Conservation (phyloP, 2,888 invertebrate genomes). For the Salpingus planirostris region DNA sequence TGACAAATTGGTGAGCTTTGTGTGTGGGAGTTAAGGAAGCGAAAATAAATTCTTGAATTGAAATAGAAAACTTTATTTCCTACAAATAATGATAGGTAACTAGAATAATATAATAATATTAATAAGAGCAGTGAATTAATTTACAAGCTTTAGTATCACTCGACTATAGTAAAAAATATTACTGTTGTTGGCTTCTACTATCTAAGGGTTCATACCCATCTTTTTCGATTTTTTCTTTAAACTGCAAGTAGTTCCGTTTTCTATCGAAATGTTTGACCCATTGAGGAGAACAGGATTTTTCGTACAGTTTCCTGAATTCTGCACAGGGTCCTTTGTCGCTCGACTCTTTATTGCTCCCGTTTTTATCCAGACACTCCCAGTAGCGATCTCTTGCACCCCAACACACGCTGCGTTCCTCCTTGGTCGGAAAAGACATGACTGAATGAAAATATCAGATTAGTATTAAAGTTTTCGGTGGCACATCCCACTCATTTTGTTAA, state of each 20-base stretch:
- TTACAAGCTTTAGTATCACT: not conserved
- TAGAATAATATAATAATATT: constrained; percentile 2
- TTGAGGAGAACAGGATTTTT: constrained; percentile 67
- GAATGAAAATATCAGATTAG: constrained; percentile 3
- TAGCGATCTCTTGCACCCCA: constrained; percentile 80
- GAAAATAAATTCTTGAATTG: no score
- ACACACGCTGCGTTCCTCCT: constrained; percentile 69
- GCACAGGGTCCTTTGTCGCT: constrained; percentile 48
- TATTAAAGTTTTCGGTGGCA: not conserved
- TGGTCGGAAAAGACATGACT: constrained; percentile 72
- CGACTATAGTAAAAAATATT: not conserved
- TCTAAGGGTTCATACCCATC: constrained; percentile 77
- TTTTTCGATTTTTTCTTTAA: constrained; percentile 78
- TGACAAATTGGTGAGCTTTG: no score
- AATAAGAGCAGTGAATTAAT: constrained; percentile 3
- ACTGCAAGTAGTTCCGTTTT: constrained; percentile 77
- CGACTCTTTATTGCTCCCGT: constrained; percentile 46
- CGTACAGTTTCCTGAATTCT: constrained; percentile 63
- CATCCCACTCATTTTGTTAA: no score
- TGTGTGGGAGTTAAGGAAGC: no score
- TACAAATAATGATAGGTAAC: constrained; percentile 2
- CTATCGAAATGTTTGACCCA: constrained; percentile 95
- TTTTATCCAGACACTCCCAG: constrained; percentile 80
- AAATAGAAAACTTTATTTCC: constrained; percentile 3
- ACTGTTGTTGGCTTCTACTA: no score